A percentile compares a stretch with the other conserved stretches of the same genome.
Conservation (phyloP, 2,888 invertebrate genomes). For the Dynastes hyllus region DNA sequence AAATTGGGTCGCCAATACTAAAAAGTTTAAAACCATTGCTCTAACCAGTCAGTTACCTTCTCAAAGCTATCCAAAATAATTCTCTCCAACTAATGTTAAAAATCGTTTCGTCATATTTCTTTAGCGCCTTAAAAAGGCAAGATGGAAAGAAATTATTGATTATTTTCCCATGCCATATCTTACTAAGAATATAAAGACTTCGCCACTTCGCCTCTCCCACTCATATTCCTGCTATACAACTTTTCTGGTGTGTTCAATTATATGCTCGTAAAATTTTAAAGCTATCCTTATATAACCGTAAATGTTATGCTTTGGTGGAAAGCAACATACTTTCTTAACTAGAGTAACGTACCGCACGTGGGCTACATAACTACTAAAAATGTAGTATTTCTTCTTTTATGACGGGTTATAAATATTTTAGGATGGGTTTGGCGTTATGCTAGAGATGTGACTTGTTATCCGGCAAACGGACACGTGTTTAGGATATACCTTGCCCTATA, state of each 20-base stretch:
- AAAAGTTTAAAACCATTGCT: no score
- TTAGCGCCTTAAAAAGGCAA: no score
- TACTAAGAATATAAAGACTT: neutral
- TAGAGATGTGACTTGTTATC: no score
- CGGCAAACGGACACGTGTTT: no score
- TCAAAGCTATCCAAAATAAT: no score
- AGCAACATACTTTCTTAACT: neutral
- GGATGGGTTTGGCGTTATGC: neutral
- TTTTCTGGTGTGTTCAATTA: neutral
- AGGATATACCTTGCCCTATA: no score
- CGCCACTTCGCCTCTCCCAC: neutral
- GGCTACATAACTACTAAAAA: neutral
- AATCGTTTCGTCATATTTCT: no score
- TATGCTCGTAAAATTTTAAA: conserved; percentile 19
- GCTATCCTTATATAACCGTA: neutral
- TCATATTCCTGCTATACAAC: neutral
- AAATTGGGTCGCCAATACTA: no score
- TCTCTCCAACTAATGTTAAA: no score
- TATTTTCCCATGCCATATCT: no score
- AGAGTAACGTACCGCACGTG: neutral
- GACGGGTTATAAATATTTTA: neutral
- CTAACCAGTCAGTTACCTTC: no score
- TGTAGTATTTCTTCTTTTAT: conserved; percentile 4
- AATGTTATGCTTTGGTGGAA: neutral
- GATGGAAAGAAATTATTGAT: no score